These are phyloP conservation scores for Abrostola triplasia DNA, from an alignment of 2,888 invertebrate genomes.

Conservation along the genomic window DNA sequence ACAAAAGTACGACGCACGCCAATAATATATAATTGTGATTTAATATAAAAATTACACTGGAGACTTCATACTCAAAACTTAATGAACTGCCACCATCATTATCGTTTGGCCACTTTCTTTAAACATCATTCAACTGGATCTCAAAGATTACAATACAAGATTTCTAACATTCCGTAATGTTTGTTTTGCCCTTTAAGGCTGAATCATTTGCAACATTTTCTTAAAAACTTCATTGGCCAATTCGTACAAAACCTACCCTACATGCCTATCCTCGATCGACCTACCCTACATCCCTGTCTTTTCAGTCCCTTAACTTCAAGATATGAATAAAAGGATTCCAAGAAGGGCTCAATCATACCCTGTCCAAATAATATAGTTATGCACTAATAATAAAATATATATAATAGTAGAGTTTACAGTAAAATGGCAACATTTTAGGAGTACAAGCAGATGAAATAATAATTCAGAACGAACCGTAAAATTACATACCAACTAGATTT, in stretches of 20 bases:
- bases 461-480: conserved; percentile 50
- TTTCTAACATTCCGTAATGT: conserved; percentile 28
- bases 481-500: conserved; percentile 56
- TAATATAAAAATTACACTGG: conserved; percentile 39
- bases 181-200: conserved; percentile 60
- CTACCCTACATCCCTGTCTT: conserved; percentile 83
- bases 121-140: conserved; percentile 27
- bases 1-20: conserved; percentile 69
- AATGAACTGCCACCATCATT: conserved; percentile 38
- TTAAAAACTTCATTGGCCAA: conserved; percentile 75
- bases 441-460: conserved; percentile 69
- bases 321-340: conserved; percentile 76
- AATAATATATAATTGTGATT: conserved; percentile 48
- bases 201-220: conserved; percentile 64
- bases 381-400: conserved; percentile 60
- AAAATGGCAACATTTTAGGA: conserved; percentile 77
- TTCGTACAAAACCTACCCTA: conserved; percentile 84
- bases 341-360: conserved; percentile 74
- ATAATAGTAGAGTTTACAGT: conserved; percentile 54
- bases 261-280: conserved; percentile 70
- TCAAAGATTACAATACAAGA: conserved; percentile 30
- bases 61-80: conserved; percentile 41
- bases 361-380: conserved; percentile 74
- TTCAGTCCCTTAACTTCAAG: conserved; percentile 79
- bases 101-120: conserved; percentile 53